Evolutionary conservation across 2,113 vertebrate species (phyloP).

Genomic region (Callipepla squamata): DNA sequence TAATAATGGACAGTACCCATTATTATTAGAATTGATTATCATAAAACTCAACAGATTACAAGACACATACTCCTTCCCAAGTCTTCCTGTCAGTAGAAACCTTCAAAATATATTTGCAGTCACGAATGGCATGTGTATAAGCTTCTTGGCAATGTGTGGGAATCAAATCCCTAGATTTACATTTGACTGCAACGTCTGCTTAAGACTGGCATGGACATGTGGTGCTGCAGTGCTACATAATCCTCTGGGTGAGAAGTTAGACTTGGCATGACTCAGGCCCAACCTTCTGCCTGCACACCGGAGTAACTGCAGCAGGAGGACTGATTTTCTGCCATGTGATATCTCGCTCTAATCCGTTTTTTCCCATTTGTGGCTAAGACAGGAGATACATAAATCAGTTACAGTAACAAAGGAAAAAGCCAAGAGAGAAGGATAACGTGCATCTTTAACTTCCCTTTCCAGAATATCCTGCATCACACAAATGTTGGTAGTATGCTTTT

Average conservation of each 20-base stretch:
- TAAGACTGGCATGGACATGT: conserved; percentile 45
- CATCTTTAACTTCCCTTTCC: not conserved
- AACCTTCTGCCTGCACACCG: not conserved
- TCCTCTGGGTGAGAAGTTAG: conserved; percentile 11
- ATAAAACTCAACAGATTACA: not conserved
- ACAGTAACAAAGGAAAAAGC: not conserved
- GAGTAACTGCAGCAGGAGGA: not conserved
- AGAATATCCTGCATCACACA: not conserved
- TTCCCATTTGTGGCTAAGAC: not conserved
- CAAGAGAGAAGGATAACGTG: not conserved
- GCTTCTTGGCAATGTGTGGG: conserved; percentile 23
- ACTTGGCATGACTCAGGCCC: not conserved
- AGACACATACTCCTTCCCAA: not conserved
- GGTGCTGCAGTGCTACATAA: not conserved
- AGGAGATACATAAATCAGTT: not conserved
- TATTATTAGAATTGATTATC: not conserved
- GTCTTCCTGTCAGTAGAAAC: not conserved
- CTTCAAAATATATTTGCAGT: not conserved
- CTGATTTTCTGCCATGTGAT: conserved; percentile 57
- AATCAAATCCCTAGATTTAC: conserved; percentile 23
- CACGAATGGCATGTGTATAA: not conserved
- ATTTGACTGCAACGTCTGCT: not conserved
- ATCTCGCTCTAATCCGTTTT: conserved; percentile 30
- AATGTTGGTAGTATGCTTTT: not conserved
- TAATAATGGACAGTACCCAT: not conserved